A percentile compares a stretch with the other conserved stretches of the same genome.
Evolutionary conservation across 2,113 vertebrate genomes (phyloP).

Genomic region (Dasyornis broadbenti): DNA sequence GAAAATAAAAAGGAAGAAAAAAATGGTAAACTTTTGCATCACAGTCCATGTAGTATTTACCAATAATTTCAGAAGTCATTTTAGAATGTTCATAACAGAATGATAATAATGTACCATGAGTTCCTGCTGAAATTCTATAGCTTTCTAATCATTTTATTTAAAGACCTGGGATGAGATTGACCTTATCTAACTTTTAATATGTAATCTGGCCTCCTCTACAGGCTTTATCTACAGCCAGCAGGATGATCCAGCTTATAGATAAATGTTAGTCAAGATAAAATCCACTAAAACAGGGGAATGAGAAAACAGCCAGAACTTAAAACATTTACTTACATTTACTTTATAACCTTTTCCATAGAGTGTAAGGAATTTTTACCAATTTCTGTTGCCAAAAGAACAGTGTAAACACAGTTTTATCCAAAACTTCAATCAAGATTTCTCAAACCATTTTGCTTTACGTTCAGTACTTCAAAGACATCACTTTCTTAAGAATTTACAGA

Average conservation of each 20-base stretch:
- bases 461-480: not conserved
- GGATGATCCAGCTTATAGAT: not conserved
- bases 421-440: not conserved
- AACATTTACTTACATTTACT: not conserved
- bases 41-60: not conserved
- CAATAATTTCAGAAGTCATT: not conserved
- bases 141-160: not conserved
- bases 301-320: not conserved
- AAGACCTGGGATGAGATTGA: not conserved
- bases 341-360: not conserved
- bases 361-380: not conserved
- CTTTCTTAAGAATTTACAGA: not conserved
- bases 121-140: not conserved
- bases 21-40: not conserved
- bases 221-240: not conserved
- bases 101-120: not conserved
- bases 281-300: not conserved
- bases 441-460: not conserved
- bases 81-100: not conserved
- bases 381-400: not conserved
- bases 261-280: not conserved
- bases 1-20: not conserved
- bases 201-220: not conserved
- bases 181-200: not conserved
- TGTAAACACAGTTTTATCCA: not conserved